Conservation (phyloP, 2,113 vertebrate genomes). For the Apaloderma vittatum region DNA sequence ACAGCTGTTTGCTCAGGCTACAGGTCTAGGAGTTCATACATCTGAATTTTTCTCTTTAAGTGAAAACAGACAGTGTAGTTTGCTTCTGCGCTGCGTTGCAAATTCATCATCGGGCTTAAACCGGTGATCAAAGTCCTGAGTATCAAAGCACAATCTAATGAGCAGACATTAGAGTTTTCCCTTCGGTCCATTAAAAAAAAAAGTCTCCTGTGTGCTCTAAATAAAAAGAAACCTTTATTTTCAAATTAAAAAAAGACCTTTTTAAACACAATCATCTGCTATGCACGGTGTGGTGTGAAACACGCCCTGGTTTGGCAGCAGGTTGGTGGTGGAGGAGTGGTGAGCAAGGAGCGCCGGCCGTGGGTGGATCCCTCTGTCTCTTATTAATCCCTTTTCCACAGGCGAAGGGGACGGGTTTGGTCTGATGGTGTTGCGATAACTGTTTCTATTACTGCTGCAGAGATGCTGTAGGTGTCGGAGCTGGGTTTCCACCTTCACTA, state of each 20-base stretch:
- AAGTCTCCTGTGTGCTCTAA: not conserved
- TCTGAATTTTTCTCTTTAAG: not conserved
- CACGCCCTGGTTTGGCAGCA: not conserved
- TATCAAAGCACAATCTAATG: not conserved
- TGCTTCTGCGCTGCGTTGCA: not conserved
- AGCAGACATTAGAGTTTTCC: not conserved
- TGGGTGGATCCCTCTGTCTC: not conserved
- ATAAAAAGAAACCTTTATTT: not conserved
- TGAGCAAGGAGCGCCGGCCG: fast-evolving
- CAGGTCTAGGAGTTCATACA: not conserved
- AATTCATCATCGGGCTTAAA: not conserved
- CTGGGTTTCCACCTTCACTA: not conserved
- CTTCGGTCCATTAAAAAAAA: not conserved
- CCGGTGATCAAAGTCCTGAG: not conserved
- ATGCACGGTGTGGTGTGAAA: fast-evolving
- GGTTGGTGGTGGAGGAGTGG: not conserved
- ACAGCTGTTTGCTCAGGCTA: not conserved
- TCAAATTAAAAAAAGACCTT: not conserved
- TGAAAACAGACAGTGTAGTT: not conserved
- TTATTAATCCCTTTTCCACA: not conserved
- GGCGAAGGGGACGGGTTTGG: fast-evolving
- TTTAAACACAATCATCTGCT: not conserved
- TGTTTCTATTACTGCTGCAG: not conserved
- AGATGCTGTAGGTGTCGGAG: not conserved
- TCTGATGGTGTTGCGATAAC: not conserved